Base-by-base conservation (phyloP, 2,113 vertebrate genomes). In the Prunella himalayana region DNA sequence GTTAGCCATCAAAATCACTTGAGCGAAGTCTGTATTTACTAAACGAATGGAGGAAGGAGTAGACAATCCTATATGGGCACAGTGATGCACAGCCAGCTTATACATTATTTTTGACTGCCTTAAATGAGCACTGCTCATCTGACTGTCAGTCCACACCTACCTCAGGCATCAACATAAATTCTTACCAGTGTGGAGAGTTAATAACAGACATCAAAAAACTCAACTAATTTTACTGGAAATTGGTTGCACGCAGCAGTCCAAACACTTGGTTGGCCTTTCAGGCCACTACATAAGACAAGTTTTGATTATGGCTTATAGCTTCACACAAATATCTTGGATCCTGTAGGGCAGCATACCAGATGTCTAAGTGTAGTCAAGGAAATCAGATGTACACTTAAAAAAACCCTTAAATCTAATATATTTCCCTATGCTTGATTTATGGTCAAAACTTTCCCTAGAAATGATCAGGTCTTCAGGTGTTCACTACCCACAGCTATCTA, bases 351-450 rank as follows among this genome's bases (percentile, higher is more conserved):
- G 13, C 11, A 71, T 18, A 24, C 71, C 49, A 89, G 24, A 75
- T 35, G 10, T 44, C 42, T 63, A 41, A 23, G 8, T 10, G 3
- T 51, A 41, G 12, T 65, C 9, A 79, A 84, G 27, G 1, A 75
- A 73, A 64, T 51, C 10, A 79, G 60, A 31, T 15, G 12, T 14
- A 33, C 7, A 50, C 8, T 7, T 23, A 4, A 86, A 51, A 50
- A 63, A 7, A 0, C 4, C 17, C 30, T 35, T 20, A 72, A n/a
- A 13, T 15, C 3, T 35, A 63, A 42, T 3, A 5, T 53, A 25
- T 41, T 79, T 76, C 9, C 16, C 17, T 42, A 10, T 50, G 13
- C 22, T 77, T 47, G 3, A 4, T 45, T 94, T 80, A 57, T 41
- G 25, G n/a, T 44, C 27, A 33, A 50, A 82, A 54, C 7, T 53